Percentiles rank a stretch among this genome's conserved stretches.
Conservation (phyloP, 2,113 vertebrate genomes). For the Hiodon tergisus region DNA sequence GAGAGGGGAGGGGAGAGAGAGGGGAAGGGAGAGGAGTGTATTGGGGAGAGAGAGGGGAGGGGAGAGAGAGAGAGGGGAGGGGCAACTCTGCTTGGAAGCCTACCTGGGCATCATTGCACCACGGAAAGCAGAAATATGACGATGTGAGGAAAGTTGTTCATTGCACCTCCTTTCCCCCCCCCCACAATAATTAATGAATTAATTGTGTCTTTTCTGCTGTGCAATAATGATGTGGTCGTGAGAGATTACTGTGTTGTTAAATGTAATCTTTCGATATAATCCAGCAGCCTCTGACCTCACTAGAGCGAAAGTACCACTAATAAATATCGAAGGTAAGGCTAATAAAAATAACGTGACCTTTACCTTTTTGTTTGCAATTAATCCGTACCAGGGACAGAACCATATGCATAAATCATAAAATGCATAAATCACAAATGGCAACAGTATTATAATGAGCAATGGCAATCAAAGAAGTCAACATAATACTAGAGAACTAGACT, state of each 20-base stretch:
- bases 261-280: background rate
- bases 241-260: background rate
- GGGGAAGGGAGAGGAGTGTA: conserved; percentile 30
- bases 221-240: too few relatives aligned
- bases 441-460: too few relatives aligned
- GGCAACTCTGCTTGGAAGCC: too few relatives aligned
- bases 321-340: too few relatives aligned
- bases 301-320: background rate
- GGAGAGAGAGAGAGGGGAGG: background rate
- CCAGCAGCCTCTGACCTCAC: conserved; percentile 1
- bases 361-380: background rate
- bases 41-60: background rate
- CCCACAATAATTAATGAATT: too few relatives aligned
- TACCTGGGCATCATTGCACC: background rate
- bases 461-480: background rate
- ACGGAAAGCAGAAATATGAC: too few relatives aligned
- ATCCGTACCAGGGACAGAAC: background rate
- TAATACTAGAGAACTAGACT: background rate
- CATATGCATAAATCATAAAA: too few relatives aligned
- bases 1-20: conserved; percentile 18
- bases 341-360: background rate
- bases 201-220: too few relatives aligned
- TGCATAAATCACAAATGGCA: too few relatives aligned
- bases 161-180: too few relatives aligned
- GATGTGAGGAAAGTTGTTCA: too few relatives aligned